Percentiles rank a stretch among this genome's conserved stretches.
These are phyloP conservation scores for Drosophila baimaii DNA, from an alignment of 1,140 invertebrate genomes.

Conservation along the genomic window DNA sequence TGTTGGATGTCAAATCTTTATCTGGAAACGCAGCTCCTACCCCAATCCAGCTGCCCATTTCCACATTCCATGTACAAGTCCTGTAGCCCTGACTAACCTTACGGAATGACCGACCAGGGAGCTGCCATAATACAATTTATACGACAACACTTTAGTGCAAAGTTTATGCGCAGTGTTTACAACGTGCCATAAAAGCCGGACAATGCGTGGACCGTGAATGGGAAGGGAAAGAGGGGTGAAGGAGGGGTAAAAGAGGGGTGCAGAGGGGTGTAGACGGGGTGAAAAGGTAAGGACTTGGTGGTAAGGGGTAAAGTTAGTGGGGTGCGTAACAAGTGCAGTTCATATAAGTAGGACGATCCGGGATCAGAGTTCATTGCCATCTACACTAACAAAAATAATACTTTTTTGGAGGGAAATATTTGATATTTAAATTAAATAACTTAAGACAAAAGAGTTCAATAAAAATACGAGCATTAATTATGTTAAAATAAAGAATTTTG, in stretches of 20 bases:
- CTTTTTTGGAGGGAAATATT: too few relatives aligned
- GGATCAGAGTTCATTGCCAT: conserved; percentile 39
- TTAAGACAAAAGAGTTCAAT: too few relatives aligned
- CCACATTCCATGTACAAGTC: background rate
- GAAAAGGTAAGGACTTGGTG: conserved; percentile 31
- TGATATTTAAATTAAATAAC: too few relatives aligned
- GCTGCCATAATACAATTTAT: conserved; percentile 83
- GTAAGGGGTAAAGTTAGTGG: conserved; percentile 12
- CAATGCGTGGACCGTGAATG: conserved; percentile 65
- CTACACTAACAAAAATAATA: background rate
- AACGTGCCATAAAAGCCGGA: conserved; percentile 79
- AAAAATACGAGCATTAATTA: too few relatives aligned
- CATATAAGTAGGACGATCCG: conserved; percentile 55
- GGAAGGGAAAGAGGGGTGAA: background rate
- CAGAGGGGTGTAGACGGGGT: too few relatives aligned
- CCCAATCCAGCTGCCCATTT: background rate
- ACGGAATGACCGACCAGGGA: conserved; percentile 73
- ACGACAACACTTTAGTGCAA: conserved; percentile 82
- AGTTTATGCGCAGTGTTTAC: conserved; percentile 80
- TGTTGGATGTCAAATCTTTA: conserved; percentile 7
- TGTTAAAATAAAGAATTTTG: too few relatives aligned
- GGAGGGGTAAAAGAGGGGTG: background rate
- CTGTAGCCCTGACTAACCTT: conserved; percentile 21
- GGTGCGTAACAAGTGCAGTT: conserved; percentile 74
- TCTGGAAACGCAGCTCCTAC: conserved; percentile 18